phyloP scores from a whole-genome alignment of 2,797 vertebrate species.

The Sylvia borin region DNA sequence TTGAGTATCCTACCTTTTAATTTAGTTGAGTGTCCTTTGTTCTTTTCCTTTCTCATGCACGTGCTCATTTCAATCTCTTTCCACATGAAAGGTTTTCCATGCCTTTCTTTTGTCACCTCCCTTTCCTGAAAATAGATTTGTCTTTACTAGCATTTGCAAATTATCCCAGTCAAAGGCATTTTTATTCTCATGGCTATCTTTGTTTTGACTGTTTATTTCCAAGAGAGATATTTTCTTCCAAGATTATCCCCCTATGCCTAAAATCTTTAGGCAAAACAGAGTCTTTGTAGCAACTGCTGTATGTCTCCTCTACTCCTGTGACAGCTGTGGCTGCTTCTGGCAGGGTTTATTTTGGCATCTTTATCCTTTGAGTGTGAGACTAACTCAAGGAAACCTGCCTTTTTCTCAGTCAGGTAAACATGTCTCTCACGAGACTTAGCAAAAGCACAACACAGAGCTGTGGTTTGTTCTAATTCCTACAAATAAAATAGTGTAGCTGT shows the following conservation, averaged over 20 bases:
- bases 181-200: background rate
- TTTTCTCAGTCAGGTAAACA: background rate
- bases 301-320: background rate
- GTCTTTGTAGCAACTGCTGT: background rate
- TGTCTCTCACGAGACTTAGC: background rate
- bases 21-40: constrained; percentile 35
- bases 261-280: background rate
- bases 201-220: constrained; percentile 13
- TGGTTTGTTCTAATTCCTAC: background rate
- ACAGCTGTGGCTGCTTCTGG: background rate
- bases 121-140: constrained; percentile 31
- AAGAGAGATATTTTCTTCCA: background rate
- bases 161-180: background rate
- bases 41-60: constrained; percentile 26
- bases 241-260: background rate
- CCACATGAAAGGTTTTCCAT: constrained; percentile 35
- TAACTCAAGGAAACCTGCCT: background rate
- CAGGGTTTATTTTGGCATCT: background rate
- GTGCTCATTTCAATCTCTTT: constrained; percentile 21
- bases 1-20: constrained; percentile 43
- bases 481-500: background rate
- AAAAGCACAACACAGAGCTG: background rate
- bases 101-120: background rate
- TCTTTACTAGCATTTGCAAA: constrained; percentile 10
- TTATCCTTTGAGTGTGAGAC: background rate